Base-by-base conservation (phyloP, 1,140 invertebrate species). In the Philotrypesis tridentata region DNA sequence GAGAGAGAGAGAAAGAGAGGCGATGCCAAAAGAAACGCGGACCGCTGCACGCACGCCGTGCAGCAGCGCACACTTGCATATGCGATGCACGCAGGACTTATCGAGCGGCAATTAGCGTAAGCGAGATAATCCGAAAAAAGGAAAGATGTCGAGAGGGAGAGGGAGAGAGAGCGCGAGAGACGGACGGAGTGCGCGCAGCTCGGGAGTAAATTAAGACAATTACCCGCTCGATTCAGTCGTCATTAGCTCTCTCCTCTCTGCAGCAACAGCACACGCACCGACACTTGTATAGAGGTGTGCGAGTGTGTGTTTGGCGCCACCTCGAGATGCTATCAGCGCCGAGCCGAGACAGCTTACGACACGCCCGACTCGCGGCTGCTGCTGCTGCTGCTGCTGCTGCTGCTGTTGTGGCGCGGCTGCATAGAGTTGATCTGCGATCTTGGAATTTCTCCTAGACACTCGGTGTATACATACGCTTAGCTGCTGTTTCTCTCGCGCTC, bases 311-410 rank as follows among this genome's bases (percentile, higher is more conserved):
- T 80, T 80, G 85, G 85, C 84, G 84, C 84, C 85, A 85, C 75
- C 75, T 79, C 60, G 67, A 86, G 85, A 86, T 86, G 75, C 70
- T 86, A 86, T 85, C 85, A 29, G 71, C 76, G 65, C 14, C 43
- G 70, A 33, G 48, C 82, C 73, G 75, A 83, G 85, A 88, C 86
- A 84, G 84, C 87, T 87, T 85, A 85, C 84, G 85, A 86, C 84
- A 85, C 82, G 79, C 82, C 85, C 84, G 86, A 80, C 78, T 80
- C 48, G 78, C 83, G n/a, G 77, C 82, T 75, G 76, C 77, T 74
- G 43, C 85, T 84, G 84, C 84, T 82, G 72, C 82, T 76, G 79
- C 71, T n/a, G 77, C 82, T 75, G 76, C 77, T 74, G 43, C 85
- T 84, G 84, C 84, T 82, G 72, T 82, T 76, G 79, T 68, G n/a